Evolutionary conservation across 2,113 vertebrate genomes (phyloP).

Genomic region (Puntigrus tetrazona): DNA sequence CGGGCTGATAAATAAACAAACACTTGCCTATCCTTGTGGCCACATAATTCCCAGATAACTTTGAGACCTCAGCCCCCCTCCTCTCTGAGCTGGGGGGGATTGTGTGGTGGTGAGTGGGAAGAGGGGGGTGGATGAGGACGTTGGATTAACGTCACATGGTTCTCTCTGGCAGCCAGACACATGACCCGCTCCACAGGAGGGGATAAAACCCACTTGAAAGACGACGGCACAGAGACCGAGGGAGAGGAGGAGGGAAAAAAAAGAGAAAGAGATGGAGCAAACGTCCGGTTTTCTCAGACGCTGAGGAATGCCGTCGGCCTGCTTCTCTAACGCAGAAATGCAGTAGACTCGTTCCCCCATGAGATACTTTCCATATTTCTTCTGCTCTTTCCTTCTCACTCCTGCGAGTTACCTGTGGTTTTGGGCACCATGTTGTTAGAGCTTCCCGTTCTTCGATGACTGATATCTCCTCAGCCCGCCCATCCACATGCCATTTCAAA

Average conservation of each 20-base stretch:
- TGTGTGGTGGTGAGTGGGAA: constrained; percentile 25
- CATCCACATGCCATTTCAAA: not conserved
- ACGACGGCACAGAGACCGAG: constrained; percentile 53
- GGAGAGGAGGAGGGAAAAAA: not conserved
- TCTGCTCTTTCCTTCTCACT: constrained; percentile 15
- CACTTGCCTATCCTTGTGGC: constrained; percentile 37
- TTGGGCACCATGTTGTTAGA: constrained; percentile 23
- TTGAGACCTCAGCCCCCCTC: constrained; percentile 11
- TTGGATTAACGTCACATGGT: constrained; percentile 65
- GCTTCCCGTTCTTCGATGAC: constrained; percentile 10
- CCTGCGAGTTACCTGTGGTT: constrained; percentile 18
- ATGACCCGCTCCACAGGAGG: constrained; percentile 64
- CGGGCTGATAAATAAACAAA: not conserved
- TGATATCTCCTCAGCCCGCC: not conserved
- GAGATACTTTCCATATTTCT: constrained; percentile 39
- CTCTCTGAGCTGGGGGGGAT: constrained; percentile 2
- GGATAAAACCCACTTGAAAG: constrained; percentile 66
- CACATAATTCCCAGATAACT: constrained; percentile 31
- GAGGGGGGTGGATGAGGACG: constrained; percentile 35
- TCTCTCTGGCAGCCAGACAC: constrained; percentile 62
- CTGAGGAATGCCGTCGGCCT: constrained; percentile 61
- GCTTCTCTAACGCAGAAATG: constrained; percentile 59
- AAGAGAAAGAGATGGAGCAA: constrained; percentile 48
- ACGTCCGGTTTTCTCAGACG: constrained; percentile 64
- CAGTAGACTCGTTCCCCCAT: constrained; percentile 41